Conservation (phyloP, 1,140 invertebrate species). For the Hyphantria cunea region DNA sequence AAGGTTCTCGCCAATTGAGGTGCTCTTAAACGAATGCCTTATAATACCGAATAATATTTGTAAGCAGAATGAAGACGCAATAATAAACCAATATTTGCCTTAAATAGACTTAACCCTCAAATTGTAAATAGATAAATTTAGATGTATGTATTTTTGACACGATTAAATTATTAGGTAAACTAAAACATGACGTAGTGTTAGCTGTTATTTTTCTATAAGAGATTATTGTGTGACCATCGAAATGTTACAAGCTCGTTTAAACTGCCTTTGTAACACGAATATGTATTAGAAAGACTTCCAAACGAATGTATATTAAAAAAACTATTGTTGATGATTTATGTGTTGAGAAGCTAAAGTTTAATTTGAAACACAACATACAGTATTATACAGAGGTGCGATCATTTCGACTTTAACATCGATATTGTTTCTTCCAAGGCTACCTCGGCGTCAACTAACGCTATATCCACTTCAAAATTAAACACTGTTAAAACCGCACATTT, state of each 20-base stretch:
- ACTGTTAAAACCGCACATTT: no score
- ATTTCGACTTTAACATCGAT: not conserved
- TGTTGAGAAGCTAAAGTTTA: not conserved
- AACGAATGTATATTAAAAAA: not conserved
- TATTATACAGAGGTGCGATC: not conserved
- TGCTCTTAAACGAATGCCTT: no score
- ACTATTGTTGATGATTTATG: not conserved
- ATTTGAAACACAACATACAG: not conserved
- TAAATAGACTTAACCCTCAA: constrained; percentile 6
- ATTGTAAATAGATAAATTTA: constrained; percentile 23
- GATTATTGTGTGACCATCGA: constrained; percentile 5
- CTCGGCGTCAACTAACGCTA: no score
- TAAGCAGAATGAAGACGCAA: no score
- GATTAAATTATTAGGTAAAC: constrained; percentile 17
- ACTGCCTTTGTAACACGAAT: not conserved
- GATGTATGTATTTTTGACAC: constrained; percentile 32
- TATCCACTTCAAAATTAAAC: no score
- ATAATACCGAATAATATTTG: no score
- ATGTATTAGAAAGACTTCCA: constrained; percentile 1
- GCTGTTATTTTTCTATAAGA: constrained; percentile 24
- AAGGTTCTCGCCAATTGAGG: no score
- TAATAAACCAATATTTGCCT: constrained; percentile 12
- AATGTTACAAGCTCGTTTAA: not conserved
- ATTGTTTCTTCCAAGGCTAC: no score
- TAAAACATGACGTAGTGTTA: constrained; percentile 14